A percentile compares a stretch with the other conserved stretches of the same genome.
phyloP scores from a whole-genome alignment of 2,888 invertebrate species.

The Orthosia gracilis region DNA sequence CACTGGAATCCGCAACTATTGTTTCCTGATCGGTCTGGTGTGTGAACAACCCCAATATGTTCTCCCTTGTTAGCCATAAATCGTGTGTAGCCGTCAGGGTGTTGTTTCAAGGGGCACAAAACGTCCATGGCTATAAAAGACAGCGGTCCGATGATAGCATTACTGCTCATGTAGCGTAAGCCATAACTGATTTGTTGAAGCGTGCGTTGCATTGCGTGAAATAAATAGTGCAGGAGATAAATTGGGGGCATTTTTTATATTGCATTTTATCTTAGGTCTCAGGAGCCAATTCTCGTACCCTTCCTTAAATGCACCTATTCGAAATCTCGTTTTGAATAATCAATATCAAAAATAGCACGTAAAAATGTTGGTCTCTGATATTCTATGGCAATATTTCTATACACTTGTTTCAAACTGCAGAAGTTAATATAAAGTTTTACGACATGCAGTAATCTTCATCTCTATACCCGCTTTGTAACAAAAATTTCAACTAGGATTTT shows the following conservation, averaged over 20 bases:
- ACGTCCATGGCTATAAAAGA: slow-evolving; percentile 70
- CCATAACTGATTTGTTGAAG: slow-evolving; percentile 72
- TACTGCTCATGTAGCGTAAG: slow-evolving; percentile 78
- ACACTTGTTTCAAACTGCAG: background rate
- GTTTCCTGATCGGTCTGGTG: slow-evolving; percentile 51
- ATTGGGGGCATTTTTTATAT: background rate
- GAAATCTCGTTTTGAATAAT: background rate
- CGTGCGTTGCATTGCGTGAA: slow-evolving; percentile 43
- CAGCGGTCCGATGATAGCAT: slow-evolving; percentile 76
- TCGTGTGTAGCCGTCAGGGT: slow-evolving; percentile 70
- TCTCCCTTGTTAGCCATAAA: slow-evolving; percentile 73
- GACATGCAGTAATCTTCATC: slow-evolving; percentile 7
- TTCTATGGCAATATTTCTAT: background rate
- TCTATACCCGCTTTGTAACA: slow-evolving; percentile 3
- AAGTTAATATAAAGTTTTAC: slow-evolving; percentile 10
- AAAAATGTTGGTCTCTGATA: no score
- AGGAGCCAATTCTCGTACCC: background rate
- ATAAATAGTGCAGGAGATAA: slow-evolving; percentile 29
- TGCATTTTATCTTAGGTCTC: background rate
- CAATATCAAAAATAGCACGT: background rate
- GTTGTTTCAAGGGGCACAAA: slow-evolving; percentile 73
- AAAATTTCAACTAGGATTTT: slow-evolving; percentile 7
- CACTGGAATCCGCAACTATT: slow-evolving; percentile 29
- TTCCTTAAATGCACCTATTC: background rate
- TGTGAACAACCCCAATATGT: slow-evolving; percentile 61